These are phyloP conservation scores for Myotis yumanensis DNA, from an alignment of 2,113 vertebrate genomes.

Conservation along the genomic window DNA sequence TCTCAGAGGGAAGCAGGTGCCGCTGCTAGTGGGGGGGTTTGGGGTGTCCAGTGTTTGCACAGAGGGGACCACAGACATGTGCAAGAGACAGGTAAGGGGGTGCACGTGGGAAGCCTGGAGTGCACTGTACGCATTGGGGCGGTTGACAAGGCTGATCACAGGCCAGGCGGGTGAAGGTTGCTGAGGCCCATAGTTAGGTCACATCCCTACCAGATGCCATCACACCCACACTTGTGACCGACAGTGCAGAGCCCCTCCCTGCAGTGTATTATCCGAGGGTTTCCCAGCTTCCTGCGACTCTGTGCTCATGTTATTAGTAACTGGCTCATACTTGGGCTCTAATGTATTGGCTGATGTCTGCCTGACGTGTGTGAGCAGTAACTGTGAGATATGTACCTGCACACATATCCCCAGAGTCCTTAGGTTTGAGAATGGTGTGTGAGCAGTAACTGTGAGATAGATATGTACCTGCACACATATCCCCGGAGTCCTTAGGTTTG, in stretches of 20 bases:
- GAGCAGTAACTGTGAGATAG: too few species aligned
- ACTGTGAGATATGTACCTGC: not conserved
- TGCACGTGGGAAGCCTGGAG: not conserved
- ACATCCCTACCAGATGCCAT: not conserved
- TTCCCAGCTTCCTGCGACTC: not conserved
- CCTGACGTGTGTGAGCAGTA: not conserved
- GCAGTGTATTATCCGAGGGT: not conserved
- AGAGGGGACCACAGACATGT: not conserved
- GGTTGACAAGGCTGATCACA: not conserved
- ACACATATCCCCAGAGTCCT: not conserved
- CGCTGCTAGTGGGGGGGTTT: not conserved
- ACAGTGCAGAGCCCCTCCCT: not conserved
- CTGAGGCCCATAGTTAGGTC: not conserved
- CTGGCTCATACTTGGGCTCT: not conserved
- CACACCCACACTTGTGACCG: not conserved
- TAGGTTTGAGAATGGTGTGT: not conserved
- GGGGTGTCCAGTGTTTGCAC: not conserved
- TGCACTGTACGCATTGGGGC: fast-evolving
- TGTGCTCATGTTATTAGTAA: not conserved
- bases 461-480: too few species aligned
- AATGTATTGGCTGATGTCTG: not conserved
- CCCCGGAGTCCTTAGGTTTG: too few species aligned
- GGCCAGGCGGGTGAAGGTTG: not conserved
- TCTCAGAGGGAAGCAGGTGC: not conserved
- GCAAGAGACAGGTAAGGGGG: not conserved